Evolutionary conservation across 2,888 invertebrate genomes (phyloP).

Genomic region (Drosophila merina): DNA sequence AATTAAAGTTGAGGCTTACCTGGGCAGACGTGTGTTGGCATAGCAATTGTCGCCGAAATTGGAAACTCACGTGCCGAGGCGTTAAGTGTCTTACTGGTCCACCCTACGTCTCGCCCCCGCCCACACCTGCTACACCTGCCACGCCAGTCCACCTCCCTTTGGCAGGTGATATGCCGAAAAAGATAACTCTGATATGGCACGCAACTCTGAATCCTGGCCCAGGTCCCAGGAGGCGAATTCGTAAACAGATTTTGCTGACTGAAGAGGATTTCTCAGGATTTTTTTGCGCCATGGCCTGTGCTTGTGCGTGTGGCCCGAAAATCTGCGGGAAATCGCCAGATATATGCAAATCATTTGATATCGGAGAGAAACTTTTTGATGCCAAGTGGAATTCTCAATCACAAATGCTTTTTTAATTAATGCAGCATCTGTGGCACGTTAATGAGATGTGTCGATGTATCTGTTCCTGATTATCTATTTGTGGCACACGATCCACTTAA

Average conservation of each 20-base stretch:
- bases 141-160: neutral
- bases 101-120: neutral
- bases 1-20: slow-evolving; percentile 37
- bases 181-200: slow-evolving; percentile 55
- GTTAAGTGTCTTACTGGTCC: slow-evolving; percentile 44
- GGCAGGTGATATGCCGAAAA: slow-evolving; percentile 31
- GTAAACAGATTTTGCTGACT: slow-evolving; percentile 54
- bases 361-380: slow-evolving; percentile 33
- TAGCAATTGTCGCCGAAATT: slow-evolving; percentile 45
- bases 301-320: slow-evolving; percentile 33
- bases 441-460: slow-evolving; percentile 25
- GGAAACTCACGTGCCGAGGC: slow-evolving; percentile 53
- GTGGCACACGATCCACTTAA: slow-evolving; percentile 28
- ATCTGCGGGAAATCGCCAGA: slow-evolving; percentile 51
- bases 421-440: slow-evolving; percentile 11
- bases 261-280: slow-evolving; percentile 49
- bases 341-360: slow-evolving; percentile 43
- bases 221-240: slow-evolving; percentile 53
- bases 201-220: slow-evolving; percentile 25
- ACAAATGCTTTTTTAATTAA: slow-evolving; percentile 24
- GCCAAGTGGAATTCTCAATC: slow-evolving; percentile 23
- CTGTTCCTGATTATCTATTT: slow-evolving; percentile 4
- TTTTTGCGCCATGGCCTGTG: slow-evolving; percentile 12
- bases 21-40: slow-evolving; percentile 33
- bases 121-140: neutral